phyloP scores from a whole-genome alignment of 2,888 invertebrate genomes.

The Drosophila anomalata region DNA sequence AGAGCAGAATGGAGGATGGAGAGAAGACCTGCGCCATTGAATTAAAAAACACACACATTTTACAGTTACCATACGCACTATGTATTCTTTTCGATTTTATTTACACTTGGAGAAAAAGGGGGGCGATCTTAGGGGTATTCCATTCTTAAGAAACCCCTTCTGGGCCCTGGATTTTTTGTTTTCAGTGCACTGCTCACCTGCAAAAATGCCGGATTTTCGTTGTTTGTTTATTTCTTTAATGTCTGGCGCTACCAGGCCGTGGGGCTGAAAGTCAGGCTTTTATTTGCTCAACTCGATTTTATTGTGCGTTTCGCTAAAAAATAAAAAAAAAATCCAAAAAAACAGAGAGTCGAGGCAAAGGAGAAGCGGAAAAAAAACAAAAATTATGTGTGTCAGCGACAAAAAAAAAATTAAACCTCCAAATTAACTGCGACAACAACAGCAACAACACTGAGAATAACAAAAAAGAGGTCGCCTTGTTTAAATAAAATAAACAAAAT shows the following conservation, averaged over 20 bases:
- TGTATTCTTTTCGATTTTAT: slow-evolving; percentile 47
- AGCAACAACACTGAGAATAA: background rate
- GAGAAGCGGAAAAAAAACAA: slow-evolving; percentile 9
- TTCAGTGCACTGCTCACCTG: slow-evolving; percentile 33
- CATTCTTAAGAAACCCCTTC: slow-evolving; percentile 14
- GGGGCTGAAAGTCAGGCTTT: slow-evolving; percentile 49
- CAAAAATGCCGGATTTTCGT: slow-evolving; percentile 53
- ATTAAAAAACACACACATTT: slow-evolving; percentile 66
- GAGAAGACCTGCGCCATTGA: slow-evolving; percentile 59
- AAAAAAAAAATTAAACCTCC: slow-evolving; percentile 50
- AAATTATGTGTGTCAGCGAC: slow-evolving; percentile 67
- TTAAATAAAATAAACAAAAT: slow-evolving; percentile 48
- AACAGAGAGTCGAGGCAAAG: background rate
- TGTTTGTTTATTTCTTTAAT: slow-evolving; percentile 63
- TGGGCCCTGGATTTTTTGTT: background rate
- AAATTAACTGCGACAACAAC: slow-evolving; percentile 60
- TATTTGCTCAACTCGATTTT: slow-evolving; percentile 71
- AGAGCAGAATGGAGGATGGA: slow-evolving; percentile 15
- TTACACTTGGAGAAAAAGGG: slow-evolving; percentile 13
- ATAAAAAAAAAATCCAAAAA: slow-evolving; percentile 2
- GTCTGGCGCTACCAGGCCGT: slow-evolving; percentile 41
- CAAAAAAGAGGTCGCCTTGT: slow-evolving; percentile 70
- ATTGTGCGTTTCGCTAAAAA: slow-evolving; percentile 59
- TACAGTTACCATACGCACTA: slow-evolving; percentile 71
- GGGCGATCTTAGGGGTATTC: background rate